Percentiles rank a stretch among this genome's conserved stretches.
Conservation (phyloP, 2,797 vertebrate genomes). For the Tadarida brasiliensis region DNA sequence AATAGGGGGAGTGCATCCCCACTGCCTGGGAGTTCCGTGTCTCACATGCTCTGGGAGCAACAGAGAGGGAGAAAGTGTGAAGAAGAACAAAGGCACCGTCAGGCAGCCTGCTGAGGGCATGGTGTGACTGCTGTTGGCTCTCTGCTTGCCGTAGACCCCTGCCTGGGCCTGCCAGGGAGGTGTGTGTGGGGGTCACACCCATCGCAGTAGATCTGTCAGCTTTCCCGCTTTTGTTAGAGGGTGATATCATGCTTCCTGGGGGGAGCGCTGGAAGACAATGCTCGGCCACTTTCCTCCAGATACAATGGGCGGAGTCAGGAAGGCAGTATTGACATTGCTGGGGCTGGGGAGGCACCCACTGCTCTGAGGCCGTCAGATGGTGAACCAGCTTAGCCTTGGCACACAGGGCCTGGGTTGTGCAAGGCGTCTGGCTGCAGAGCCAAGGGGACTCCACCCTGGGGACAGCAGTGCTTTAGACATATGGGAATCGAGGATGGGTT, state of each 20-base stretch:
- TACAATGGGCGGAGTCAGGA: constrained; percentile 90
- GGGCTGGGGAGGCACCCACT: constrained; percentile 75
- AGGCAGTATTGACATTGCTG: constrained; percentile 88
- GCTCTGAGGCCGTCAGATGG: constrained; percentile 55
- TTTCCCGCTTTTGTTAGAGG: constrained; percentile 91
- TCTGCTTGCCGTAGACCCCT: constrained; percentile 70
- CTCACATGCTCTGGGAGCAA: background rate
- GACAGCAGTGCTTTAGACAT: constrained; percentile 79
- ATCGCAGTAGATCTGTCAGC: constrained; percentile 89
- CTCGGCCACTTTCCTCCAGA: constrained; percentile 86
- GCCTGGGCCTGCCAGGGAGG: constrained; percentile 81
- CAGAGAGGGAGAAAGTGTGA: background rate
- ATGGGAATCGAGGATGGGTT: constrained; percentile 74
- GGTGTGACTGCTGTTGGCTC: background rate
- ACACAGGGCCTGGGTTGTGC: constrained; percentile 48
- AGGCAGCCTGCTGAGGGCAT: background rate
- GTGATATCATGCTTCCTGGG: constrained; percentile 92
- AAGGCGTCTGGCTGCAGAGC: constrained; percentile 81
- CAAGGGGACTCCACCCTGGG: constrained; percentile 83
- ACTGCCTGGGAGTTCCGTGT: background rate
- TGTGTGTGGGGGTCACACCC: constrained; percentile 87
- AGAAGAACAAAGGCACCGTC: background rate
- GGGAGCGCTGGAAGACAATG: constrained; percentile 89
- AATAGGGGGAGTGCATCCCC: background rate
- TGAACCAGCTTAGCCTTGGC: constrained; percentile 85